Evolutionary conservation across 2,888 invertebrate genomes (phyloP).

Genomic region (Sacculina carcini): DNA sequence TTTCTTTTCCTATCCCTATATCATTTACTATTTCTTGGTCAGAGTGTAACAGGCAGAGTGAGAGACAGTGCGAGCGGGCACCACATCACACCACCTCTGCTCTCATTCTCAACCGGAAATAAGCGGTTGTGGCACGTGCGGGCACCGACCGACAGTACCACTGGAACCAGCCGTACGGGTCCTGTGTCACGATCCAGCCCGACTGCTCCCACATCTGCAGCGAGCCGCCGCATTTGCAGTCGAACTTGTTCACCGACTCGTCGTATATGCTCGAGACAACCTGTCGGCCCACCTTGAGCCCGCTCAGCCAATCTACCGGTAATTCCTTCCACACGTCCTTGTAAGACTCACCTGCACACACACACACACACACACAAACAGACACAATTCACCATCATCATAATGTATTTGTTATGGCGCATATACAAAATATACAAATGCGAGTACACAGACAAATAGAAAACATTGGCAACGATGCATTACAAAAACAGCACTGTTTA

Average conservation of each 20-base stretch:
- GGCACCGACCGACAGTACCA: slow-evolving; percentile 12
- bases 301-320: slow-evolving; percentile 9
- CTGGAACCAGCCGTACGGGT: slow-evolving; percentile 12
- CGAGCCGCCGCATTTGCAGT: slow-evolving; percentile 9
- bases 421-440: too few relatives aligned
- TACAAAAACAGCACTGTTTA: too few relatives aligned
- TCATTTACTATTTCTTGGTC: too few relatives aligned
- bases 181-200: slow-evolving; percentile 10
- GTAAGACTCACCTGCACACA: slow-evolving; percentile 6
- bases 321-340: slow-evolving; percentile 9
- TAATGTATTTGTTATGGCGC: too few relatives aligned
- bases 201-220: slow-evolving; percentile 11
- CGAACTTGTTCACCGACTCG: slow-evolving; percentile 8
- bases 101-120: too few relatives aligned
- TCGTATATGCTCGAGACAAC: slow-evolving; percentile 9
- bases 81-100: too few relatives aligned
- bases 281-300: slow-evolving; percentile 5
- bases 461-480: too few relatives aligned
- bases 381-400: too few relatives aligned
- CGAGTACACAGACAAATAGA: too few relatives aligned
- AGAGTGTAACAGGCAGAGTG: not conserved
- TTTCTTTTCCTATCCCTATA: too few relatives aligned
- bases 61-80: not conserved
- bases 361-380: not conserved
- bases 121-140: too few relatives aligned